These are phyloP conservation scores for Tubulanus polymorphus DNA, from an alignment of 2,888 invertebrate genomes.

Conservation along the genomic window DNA sequence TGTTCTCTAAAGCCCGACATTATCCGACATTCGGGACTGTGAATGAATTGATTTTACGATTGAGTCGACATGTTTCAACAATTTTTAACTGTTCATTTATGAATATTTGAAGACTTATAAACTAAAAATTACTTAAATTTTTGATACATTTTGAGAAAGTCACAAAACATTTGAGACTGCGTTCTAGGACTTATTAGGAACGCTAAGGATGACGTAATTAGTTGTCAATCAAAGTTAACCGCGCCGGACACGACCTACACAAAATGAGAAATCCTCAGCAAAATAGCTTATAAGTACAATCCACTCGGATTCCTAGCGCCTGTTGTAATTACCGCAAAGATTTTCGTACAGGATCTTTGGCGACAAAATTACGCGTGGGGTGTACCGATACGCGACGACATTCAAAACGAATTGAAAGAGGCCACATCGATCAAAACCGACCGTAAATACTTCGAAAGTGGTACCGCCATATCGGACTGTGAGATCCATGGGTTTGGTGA, in stretches of 20 bases:
- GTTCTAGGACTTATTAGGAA: slow-evolving; percentile 10
- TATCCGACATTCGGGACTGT: too few relatives aligned
- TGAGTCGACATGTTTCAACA: too few relatives aligned
- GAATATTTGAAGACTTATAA: too few relatives aligned
- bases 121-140: too few relatives aligned
- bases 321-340: neutral
- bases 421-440: too few relatives aligned
- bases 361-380: neutral
- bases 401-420: neutral
- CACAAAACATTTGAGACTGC: too few relatives aligned
- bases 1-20: too few relatives aligned
- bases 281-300: slow-evolving; percentile 2
- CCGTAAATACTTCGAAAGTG: too few relatives aligned
- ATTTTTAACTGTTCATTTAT: too few relatives aligned
- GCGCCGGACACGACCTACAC: slow-evolving; percentile 1
- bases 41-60: too few relatives aligned
- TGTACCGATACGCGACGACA: neutral
- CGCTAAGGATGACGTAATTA: neutral
- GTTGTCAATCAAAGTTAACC: slow-evolving; percentile 2
- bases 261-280: slow-evolving; percentile 10
- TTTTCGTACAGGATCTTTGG: neutral
- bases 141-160: too few relatives aligned
- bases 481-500: neutral
- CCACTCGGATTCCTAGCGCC: slow-evolving; percentile 6
- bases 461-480: too few relatives aligned